phyloP scores from a whole-genome alignment of 2,113 vertebrate genomes.

The Dascyllus trimaculatus region DNA sequence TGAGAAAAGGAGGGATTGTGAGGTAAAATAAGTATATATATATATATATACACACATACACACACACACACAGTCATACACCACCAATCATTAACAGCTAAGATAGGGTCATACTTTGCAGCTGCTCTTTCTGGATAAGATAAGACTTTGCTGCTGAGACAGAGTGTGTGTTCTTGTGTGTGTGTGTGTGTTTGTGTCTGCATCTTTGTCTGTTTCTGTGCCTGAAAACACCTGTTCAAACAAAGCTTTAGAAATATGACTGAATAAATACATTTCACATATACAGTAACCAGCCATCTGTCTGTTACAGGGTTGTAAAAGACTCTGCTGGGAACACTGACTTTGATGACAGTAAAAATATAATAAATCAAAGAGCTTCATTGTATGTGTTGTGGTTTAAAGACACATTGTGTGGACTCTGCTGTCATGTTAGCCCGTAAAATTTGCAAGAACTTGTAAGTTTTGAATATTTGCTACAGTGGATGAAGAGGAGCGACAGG shows the following conservation, averaged over 20 bases:
- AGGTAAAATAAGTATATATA: slow-evolving; percentile 30
- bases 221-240: slow-evolving; percentile 85
- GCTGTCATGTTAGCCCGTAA: slow-evolving; percentile 12
- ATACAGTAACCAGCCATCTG: slow-evolving; percentile 81
- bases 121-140: slow-evolving; percentile 87
- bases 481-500: not conserved
- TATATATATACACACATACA: slow-evolving; percentile 32
- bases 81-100: slow-evolving; percentile 84
- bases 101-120: slow-evolving; percentile 78
- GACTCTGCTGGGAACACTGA: slow-evolving; percentile 50
- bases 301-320: slow-evolving; percentile 69
- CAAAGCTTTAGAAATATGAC: slow-evolving; percentile 79
- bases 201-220: slow-evolving; percentile 69
- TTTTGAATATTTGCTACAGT: not conserved
- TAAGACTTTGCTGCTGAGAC: slow-evolving; percentile 78
- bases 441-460: not conserved
- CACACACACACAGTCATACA: slow-evolving; percentile 42
- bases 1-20: slow-evolving; percentile 64
- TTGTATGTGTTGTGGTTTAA: slow-evolving; percentile 27
- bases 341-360: slow-evolving; percentile 69
- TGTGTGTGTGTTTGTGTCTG: slow-evolving; percentile 57
- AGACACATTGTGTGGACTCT: slow-evolving; percentile 1
- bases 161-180: slow-evolving; percentile 50
- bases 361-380: slow-evolving; percentile 67
- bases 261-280: slow-evolving; percentile 85